Base-by-base conservation (phyloP, 2,888 invertebrate genomes). In the Trisateles emortualis region DNA sequence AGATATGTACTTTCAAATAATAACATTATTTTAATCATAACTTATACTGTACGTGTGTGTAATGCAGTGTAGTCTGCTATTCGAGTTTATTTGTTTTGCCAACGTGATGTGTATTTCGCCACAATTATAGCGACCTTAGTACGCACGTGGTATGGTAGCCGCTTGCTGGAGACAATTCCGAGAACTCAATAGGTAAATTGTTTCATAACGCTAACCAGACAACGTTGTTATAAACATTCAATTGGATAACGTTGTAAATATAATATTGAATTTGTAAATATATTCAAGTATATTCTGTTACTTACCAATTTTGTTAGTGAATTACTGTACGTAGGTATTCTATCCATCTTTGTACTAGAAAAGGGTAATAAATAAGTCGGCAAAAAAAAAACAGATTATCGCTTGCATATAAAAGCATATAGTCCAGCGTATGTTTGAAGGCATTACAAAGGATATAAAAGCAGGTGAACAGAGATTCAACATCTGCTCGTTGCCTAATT, bases 101-200 rank as follows among this genome's bases (percentile, higher is more conserved):
- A 53, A 74, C 73, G 74, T 78, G 79, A 80, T 73, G 64, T 55
- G 73, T 74, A 78, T 81, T 78, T 81, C 72, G 75, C 74, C 65
- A 78, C 78, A 74, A 75, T 68, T 72, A 75, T 45, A 59, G 52
- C 63, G 49, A 55, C 57, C 60, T 69, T 69, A 71, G 77, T 74
- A 76, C 79, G 79, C 83, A 82, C 79, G 74, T 78, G 73, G 69
- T 68, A 72, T 78, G 73, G 69, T 68, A 72, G 66, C 74, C 73
- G 72, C 72, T 74, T 77, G 75, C 74, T 69, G 71, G 73, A 72
- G 76, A 78, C 73, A 71, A 71, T 88, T 88, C 87, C 72, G 48
- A 81, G 88, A 87, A 83, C 68, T 56, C 55, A 46, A 56, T 62
- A 68, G 62, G 68, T 68, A 76, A 76, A 75, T 76, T 77, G 74